Conservation (phyloP, 92 coral and sea anemone species). For the Palythoa heliodiscus region DNA sequence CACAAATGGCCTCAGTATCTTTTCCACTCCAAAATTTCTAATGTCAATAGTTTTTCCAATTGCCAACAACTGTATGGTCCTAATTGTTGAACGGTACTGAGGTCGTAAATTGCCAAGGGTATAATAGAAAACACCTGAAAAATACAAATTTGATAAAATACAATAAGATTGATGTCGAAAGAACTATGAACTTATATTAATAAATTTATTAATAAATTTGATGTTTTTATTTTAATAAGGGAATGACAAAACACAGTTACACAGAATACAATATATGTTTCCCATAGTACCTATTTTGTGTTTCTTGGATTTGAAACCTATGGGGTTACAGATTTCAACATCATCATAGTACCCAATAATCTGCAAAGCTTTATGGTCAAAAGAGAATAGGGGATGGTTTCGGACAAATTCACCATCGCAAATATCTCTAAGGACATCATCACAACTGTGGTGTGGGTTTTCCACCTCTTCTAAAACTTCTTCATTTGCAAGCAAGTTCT, state of each 20-base stretch:
- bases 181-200: not conserved
- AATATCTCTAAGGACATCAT: not conserved
- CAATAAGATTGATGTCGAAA: not conserved
- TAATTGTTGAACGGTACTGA: slow-evolving; percentile 36
- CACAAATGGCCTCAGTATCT: slow-evolving; percentile 19
- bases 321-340: slow-evolving; percentile 44
- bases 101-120: slow-evolving; percentile 30
- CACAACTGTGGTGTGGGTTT: not conserved
- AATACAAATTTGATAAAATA: not conserved
- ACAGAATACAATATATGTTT: not conserved
- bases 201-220: not conserved
- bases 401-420: not conserved
- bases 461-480: not conserved
- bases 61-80: slow-evolving; percentile 42
- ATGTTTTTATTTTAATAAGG: slow-evolving; percentile 13
- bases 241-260: slow-evolving; percentile 15
- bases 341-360: slow-evolving; percentile 46
- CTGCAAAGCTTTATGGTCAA: slow-evolving; percentile 44
- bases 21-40: slow-evolving; percentile 38
- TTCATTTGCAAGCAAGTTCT: slow-evolving; percentile 28
- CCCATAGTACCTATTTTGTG: slow-evolving; percentile 43
- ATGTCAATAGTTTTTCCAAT: slow-evolving; percentile 34
- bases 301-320: slow-evolving; percentile 42
- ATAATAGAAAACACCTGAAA: slow-evolving; percentile 2
- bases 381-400: slow-evolving; percentile 32